Percentiles rank a stretch among this genome's conserved stretches.
Evolutionary conservation across 2,113 vertebrate species (phyloP).

Genomic region (Myocastor coypus): DNA sequence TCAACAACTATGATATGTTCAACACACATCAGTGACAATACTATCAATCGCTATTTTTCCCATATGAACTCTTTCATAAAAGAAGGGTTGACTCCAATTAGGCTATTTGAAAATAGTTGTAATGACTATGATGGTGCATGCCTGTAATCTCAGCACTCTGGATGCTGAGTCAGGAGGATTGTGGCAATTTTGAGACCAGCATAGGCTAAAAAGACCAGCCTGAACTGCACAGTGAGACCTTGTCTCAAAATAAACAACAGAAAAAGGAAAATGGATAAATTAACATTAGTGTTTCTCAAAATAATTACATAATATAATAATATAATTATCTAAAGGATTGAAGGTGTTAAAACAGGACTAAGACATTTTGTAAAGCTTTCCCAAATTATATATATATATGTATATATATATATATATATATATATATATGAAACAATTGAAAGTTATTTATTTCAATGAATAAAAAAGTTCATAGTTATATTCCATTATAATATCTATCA

Average conservation of each 20-base stretch:
- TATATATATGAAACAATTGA: neutral
- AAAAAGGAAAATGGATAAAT: neutral
- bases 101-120: neutral
- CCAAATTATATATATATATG: neutral
- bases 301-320: slow-evolving; percentile 7
- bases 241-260: too few species aligned
- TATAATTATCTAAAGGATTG: neutral
- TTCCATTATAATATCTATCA: neutral
- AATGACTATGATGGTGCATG: too few species aligned
- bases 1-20: neutral
- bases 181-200: too few species aligned
- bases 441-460: neutral
- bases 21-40: neutral
- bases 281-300: slow-evolving; percentile 31
- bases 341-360: accelerated
- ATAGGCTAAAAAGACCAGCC: too few species aligned
- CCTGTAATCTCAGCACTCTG: too few species aligned
- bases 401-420: neutral
- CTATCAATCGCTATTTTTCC: neutral
- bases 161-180: too few species aligned
- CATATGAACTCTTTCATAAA: neutral
- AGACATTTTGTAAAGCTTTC: slow-evolving; percentile 19
- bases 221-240: too few species aligned
- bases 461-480: neutral
- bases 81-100: neutral